Conservation (phyloP, 2,797 vertebrate genomes). For the Fistularia commersonii region DNA sequence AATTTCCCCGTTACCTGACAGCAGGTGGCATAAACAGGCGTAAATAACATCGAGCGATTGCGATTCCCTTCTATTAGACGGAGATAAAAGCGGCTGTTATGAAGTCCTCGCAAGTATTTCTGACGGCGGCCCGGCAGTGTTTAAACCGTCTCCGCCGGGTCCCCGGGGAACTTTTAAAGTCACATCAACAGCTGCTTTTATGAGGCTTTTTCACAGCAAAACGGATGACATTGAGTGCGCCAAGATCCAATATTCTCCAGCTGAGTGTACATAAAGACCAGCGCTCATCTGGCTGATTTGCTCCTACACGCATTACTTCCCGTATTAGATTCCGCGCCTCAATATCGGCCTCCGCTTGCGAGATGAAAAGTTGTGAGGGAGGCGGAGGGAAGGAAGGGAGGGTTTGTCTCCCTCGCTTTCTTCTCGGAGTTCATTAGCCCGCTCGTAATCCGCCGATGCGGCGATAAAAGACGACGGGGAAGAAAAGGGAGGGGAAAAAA, state of each 20-base stretch:
- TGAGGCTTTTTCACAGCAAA: conserved; percentile 51
- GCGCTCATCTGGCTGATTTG: conserved; percentile 40
- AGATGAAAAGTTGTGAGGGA: too few species aligned
- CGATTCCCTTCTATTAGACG: too few species aligned
- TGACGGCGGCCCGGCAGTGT: conserved; percentile 6
- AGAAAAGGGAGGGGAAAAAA: too few species aligned
- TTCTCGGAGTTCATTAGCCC: conserved; percentile 71
- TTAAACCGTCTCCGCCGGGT: conserved; percentile 27
- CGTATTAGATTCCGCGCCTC: conserved; percentile 60
- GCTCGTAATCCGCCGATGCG: conserved; percentile 74
- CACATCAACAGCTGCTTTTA: conserved; percentile 60
- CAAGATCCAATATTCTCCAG: conserved; percentile 60
- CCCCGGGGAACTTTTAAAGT: conserved; percentile 57
- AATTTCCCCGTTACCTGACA: too few species aligned
- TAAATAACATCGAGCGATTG: too few species aligned
- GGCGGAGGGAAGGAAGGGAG: conserved; percentile 20
- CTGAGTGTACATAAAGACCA: conserved; percentile 51
- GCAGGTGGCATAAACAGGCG: too few species aligned
- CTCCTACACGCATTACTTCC: conserved; percentile 60
- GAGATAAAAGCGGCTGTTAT: too few species aligned
- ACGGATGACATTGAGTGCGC: conserved; percentile 45
- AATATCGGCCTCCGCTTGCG: conserved; percentile 14
- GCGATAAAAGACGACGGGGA: conserved; percentile 55
- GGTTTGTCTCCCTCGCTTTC: neutral
- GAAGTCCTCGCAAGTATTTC: conserved; percentile 25